Percentiles rank a stretch among this genome's conserved stretches.
These are phyloP conservation scores for Ceyx margarethae DNA, from an alignment of 2,113 vertebrate genomes.

Conservation along the genomic window DNA sequence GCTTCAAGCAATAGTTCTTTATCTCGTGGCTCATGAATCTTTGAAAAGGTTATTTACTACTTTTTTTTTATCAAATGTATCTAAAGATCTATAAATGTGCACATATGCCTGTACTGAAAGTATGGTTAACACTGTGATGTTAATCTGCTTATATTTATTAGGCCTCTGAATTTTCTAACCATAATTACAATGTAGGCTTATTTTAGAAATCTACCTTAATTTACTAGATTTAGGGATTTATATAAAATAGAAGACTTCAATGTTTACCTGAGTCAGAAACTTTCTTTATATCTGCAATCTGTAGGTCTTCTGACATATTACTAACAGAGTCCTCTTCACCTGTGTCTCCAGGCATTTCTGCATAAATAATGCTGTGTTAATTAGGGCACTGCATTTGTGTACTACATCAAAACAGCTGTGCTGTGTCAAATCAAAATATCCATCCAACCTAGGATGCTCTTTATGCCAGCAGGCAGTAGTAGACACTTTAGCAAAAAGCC, in stretches of 20 bases:
- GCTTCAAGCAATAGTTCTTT: neutral
- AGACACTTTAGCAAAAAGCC: neutral
- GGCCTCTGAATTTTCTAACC: neutral
- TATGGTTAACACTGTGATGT: neutral
- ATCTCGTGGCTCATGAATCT: neutral
- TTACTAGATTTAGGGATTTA: neutral
- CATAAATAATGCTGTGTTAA: constrained; percentile 41
- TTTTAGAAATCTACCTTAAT: neutral
- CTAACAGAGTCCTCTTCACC: constrained; percentile 60
- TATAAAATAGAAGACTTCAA: neutral
- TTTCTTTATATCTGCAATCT: constrained; percentile 50
- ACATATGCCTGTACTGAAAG: neutral
- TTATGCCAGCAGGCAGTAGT: neutral
- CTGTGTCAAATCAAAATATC: neutral
- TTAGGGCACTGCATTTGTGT: neutral
- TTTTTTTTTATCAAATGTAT: neutral
- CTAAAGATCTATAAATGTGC: neutral
- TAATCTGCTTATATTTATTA: neutral
- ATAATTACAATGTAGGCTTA: neutral
- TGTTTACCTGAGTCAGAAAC: constrained; percentile 60
- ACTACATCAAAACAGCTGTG: neutral
- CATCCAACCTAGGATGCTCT: neutral
- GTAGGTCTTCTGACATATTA: constrained; percentile 56
- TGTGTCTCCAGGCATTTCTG: constrained; percentile 57
- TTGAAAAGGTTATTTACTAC: neutral